These are phyloP conservation scores for Camponotus floridanus DNA, from an alignment of 1,140 invertebrate genomes.

Conservation along the genomic window DNA sequence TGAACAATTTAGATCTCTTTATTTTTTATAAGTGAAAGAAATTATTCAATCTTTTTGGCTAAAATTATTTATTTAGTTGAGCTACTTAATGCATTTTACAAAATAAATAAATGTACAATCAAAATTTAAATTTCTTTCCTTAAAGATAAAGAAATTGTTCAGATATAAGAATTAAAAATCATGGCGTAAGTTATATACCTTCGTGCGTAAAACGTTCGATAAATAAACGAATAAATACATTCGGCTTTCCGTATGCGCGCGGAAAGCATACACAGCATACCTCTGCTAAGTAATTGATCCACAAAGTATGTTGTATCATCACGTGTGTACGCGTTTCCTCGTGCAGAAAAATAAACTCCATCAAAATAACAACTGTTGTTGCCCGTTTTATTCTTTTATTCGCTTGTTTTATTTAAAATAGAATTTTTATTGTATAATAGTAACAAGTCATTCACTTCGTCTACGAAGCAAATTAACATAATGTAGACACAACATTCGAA, in stretches of 20 bases:
- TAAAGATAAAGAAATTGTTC: conserved; percentile 14
- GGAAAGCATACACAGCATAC: conserved; percentile 79
- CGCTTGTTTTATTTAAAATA: conserved; percentile 60
- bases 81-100: background rate
- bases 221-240: conserved; percentile 69
- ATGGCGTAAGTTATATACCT: conserved; percentile 37
- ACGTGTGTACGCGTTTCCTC: conserved; percentile 77
- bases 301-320: conserved; percentile 76
- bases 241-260: conserved; percentile 75
- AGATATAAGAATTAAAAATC: conserved; percentile 30
- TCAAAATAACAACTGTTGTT: conserved; percentile 56
- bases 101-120: background rate
- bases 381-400: conserved; percentile 6
- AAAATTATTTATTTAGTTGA: background rate
- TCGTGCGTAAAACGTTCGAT: conserved; percentile 59
- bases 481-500: conserved; percentile 36
- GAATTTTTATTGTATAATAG: conserved; percentile 31
- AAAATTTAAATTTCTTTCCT: background rate
- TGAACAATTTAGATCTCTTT: background rate
- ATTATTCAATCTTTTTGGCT: background rate
- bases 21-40: background rate
- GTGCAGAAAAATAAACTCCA: conserved; percentile 78
- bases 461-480: conserved; percentile 18
- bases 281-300: conserved; percentile 76
- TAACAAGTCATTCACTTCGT: conserved; percentile 22